Percentiles rank a stretch among this genome's conserved stretches.
Evolutionary conservation across 92 coral and sea anemone species (phyloP).

Genomic region (Porites cylindrica): DNA sequence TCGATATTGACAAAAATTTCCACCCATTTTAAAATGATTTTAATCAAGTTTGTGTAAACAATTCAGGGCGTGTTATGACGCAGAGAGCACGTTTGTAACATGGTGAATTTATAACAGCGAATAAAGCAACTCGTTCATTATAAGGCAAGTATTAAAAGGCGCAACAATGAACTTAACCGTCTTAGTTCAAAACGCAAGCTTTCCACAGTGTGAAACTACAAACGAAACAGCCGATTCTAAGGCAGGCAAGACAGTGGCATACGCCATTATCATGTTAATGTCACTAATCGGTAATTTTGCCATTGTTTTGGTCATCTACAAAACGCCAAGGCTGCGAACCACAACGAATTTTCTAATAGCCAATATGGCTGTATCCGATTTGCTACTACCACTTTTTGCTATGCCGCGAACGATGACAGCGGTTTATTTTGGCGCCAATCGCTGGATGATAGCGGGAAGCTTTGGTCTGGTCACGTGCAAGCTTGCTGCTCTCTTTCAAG

Average conservation of each 20-base stretch:
- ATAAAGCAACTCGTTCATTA: not conserved
- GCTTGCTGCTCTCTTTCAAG: slow-evolving; percentile 39
- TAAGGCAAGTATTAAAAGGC: not conserved
- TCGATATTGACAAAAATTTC: slow-evolving; percentile 9
- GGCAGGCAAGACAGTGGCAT: slow-evolving; percentile 33
- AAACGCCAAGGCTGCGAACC: slow-evolving; percentile 32
- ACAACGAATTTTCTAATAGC: slow-evolving; percentile 46
- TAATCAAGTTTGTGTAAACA: slow-evolving; percentile 30
- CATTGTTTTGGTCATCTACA: slow-evolving; percentile 31
- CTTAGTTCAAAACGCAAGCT: not conserved
- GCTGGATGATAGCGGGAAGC: slow-evolving; percentile 43
- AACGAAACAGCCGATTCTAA: slow-evolving; percentile 15
- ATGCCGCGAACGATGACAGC: slow-evolving; percentile 42
- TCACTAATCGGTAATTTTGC: slow-evolving; percentile 40
- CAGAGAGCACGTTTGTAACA: not conserved
- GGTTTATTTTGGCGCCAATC: slow-evolving; percentile 32
- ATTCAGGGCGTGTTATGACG: slow-evolving; percentile 12
- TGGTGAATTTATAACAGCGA: slow-evolving; percentile 1
- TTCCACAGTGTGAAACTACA: slow-evolving; percentile 1
- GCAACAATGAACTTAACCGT: slow-evolving; percentile 12
- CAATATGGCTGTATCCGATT: slow-evolving; percentile 50
- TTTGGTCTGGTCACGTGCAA: slow-evolving; percentile 50
- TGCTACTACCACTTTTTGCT: slow-evolving; percentile 39
- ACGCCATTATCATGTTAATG: slow-evolving; percentile 18
- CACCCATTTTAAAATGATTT: not conserved